Base-by-base conservation (phyloP, 2,888 invertebrate species). In the Eugnorisma glareosa region DNA sequence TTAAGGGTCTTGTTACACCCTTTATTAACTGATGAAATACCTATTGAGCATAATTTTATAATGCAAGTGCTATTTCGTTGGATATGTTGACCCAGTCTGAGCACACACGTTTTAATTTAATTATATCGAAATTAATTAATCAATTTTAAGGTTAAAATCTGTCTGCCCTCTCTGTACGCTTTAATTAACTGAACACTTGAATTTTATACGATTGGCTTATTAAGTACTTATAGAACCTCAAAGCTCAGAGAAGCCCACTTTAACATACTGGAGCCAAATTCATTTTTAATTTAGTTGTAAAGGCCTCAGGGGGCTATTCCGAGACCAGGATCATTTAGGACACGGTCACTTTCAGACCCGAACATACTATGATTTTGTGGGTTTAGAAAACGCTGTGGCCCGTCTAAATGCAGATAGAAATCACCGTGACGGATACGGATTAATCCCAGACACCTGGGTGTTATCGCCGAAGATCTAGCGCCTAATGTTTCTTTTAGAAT, bases 101-200 rank as follows among this genome's bases (percentile, higher is more conserved):
- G 37, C n/a, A 28, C 48, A 69, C 4, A 71, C 8, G 6, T 18
- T 35, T 35, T 59, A 48, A 64, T 35, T 66, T 28, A n/a, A 54
- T 64, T 64, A 64, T 13, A 35, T 43, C 43, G 10, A 43, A 31
- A 75, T 31, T 48, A 68, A 18, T 48, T 15, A 59, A 24, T 48
- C 11, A 59, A 24, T 18, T 51, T 13, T 54, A 10, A 40, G 15
- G 31, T 64, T 57, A n/a, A 73, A 57, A 72, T 66, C n/a, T 40
- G 48, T 81, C 73, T 57, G 48, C 18, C 37, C 37, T 79, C 21
- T 67, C 37, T 74, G n/a, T 37, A 54, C 45, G 59, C 21, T 37
- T 10, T 45, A 63, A 67, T 81, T 66, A 63, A 67, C 35, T 67
- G 8, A 54, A 1, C 24, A 75, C 75, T 75, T 75, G 75, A 75